Evolutionary conservation across 35 echinoderm and acorn worm species (phyloP), one percentile per base, ranked within the genome.

Genomic region (Nesometra sesokonis): DNA sequence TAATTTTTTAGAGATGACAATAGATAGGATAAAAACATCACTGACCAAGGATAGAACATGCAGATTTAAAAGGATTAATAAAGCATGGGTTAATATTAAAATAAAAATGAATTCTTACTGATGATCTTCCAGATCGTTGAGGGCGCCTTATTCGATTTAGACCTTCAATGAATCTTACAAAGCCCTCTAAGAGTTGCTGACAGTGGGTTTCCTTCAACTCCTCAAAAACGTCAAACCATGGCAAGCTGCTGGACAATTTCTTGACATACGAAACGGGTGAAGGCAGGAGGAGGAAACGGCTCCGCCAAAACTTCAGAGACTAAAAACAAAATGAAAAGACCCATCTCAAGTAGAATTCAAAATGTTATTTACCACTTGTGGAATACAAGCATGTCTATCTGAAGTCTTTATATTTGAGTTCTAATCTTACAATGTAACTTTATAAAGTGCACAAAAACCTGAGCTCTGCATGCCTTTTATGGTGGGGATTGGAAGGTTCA

Each of bases 291-390:
- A 99, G 77, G 80, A 94, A 99, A 0, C 92, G 77, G 86, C 92
- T 94, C 11, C 96, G 85, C 96, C 96, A 99, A 78, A 94, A 99
- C 82, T 99, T 99, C 46, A 99, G 77, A 21, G 90, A 91, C 96
- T 99, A 47, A 77, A 17, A 33, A 43, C 15, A 43, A 15, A 43
- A 43, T 7, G 38, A n/a, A n/a, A n/a, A n/a, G n/a, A n/a, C n/a
- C n/a, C n/a, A n/a, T n/a, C n/a, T n/a, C n/a, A n/a, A n/a, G n/a
- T n/a, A n/a, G n/a, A n/a, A n/a, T n/a, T n/a, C n/a, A n/a, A n/a
- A n/a, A n/a, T n/a, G n/a, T n/a, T n/a, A n/a, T n/a, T n/a, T n/a
- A n/a, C n/a, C n/a, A n/a, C n/a, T n/a, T n/a, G n/a, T n/a, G n/a
- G n/a, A n/a, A n/a, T n/a, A n/a, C n/a, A n/a, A n/a, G n/a, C n/a